Evolutionary conservation across 2,797 vertebrate species (phyloP).

Genomic region (Lepus oiostolus): DNA sequence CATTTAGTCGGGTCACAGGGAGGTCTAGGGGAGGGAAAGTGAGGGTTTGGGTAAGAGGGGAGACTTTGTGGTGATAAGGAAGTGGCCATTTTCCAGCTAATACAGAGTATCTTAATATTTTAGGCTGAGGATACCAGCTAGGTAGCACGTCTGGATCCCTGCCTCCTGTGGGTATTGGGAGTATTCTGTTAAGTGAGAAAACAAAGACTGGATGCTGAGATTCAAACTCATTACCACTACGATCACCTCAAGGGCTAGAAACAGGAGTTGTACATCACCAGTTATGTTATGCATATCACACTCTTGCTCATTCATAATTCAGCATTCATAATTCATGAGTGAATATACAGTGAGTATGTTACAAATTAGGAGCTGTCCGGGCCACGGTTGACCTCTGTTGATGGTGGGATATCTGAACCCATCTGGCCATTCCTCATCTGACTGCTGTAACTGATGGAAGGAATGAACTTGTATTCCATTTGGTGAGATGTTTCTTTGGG

Average conservation of each 20-base stretch:
- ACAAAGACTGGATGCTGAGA: not conserved
- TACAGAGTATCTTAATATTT: not conserved
- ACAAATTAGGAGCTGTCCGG: not conserved
- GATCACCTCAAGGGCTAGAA: not conserved
- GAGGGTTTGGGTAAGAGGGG: not conserved
- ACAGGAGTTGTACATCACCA: not conserved
- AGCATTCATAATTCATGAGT: not conserved
- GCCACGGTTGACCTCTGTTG: not conserved
- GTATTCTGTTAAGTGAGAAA: not conserved
- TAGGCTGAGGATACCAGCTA: not conserved
- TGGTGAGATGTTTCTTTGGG: not conserved
- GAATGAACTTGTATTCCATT: not conserved
- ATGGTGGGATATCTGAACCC: not conserved
- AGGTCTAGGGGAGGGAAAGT: not conserved
- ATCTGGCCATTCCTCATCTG: not conserved
- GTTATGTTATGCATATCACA: not conserved
- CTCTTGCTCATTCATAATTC: not conserved
- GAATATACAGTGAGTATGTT: not conserved
- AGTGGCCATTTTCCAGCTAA: not conserved
- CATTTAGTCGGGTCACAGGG: not conserved
- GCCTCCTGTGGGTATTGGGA: not conserved
- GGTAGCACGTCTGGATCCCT: not conserved
- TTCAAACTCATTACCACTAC: not conserved
- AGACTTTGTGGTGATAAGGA: not conserved
- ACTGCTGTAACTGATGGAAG: not conserved